Evolutionary conservation across 1,140 invertebrate genomes (phyloP).

Genomic region (Hirudo medicinalis): DNA sequence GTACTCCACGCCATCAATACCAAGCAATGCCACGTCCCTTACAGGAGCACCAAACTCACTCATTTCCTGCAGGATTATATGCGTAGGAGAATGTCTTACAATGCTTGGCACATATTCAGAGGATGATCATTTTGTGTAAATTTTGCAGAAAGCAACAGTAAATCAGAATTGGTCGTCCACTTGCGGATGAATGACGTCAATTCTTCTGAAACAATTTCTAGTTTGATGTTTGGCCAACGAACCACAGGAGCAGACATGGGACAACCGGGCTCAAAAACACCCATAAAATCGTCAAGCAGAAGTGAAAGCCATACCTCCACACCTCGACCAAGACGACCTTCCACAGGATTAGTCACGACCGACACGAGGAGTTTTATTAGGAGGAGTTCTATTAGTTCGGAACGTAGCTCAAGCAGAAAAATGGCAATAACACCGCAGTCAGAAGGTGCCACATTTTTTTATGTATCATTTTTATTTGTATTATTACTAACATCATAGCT

Average conservation of each 20-base stretch:
- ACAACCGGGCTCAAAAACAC: no score
- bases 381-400: no score
- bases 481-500: no score
- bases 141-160: background rate
- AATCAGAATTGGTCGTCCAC: background rate
- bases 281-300: no score
- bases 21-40: constrained; percentile 11
- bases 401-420: no score
- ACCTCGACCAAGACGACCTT: no score
- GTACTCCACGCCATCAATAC: constrained; percentile 11
- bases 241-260: background rate
- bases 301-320: no score
- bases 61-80: constrained; percentile 15
- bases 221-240: background rate
- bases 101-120: background rate
- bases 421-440: no score
- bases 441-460: no score
- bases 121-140: background rate
- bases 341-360: no score
- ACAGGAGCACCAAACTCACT: constrained; percentile 6
- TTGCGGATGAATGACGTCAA: background rate
- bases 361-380: no score
- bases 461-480: no score
- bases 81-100: background rate
- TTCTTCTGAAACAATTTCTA: constrained; percentile 5